Conservation (phyloP, 2,113 vertebrate species). For the Odobenus rosmarus region DNA sequence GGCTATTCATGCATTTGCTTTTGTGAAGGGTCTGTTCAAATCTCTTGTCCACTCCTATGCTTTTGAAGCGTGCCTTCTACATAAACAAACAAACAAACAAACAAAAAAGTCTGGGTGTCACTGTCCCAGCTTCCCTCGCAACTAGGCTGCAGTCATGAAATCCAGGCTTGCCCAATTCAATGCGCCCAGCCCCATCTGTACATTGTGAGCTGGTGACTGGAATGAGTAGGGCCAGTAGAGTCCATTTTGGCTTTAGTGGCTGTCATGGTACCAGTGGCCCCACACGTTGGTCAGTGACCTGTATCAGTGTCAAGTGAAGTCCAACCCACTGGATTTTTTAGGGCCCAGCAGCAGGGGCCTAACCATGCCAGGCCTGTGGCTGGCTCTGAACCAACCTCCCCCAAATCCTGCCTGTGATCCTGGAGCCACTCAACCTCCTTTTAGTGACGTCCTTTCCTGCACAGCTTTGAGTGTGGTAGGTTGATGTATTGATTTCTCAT, state of each 20-base stretch:
- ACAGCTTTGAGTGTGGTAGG: rapidly evolving
- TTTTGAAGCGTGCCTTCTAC: not conserved
- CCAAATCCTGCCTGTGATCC: not conserved
- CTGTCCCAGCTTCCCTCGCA: not conserved
- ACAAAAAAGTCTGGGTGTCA: not conserved
- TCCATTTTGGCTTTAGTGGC: not conserved
- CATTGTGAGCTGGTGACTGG: not conserved
- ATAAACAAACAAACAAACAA: not conserved
- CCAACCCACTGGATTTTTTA: not conserved
- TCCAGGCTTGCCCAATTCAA: not conserved
- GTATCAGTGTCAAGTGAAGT: not conserved
- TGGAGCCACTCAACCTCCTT: not conserved
- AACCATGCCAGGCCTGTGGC: not conserved
- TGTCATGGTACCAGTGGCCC: not conserved
- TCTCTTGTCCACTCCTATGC: not conserved
- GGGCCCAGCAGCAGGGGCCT: not conserved
- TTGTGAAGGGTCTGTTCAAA: not conserved
- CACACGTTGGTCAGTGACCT: not conserved
- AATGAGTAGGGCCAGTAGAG: not conserved
- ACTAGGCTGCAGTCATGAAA: not conserved
- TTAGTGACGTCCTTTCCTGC: not conserved
- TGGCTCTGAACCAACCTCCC: not conserved
- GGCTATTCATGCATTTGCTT: not conserved
- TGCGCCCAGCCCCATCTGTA: not conserved
- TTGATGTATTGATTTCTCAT: not conserved